These are phyloP conservation scores for Nesidiocoris tenuis DNA, from an alignment of 2,888 invertebrate species.

Conservation along the genomic window DNA sequence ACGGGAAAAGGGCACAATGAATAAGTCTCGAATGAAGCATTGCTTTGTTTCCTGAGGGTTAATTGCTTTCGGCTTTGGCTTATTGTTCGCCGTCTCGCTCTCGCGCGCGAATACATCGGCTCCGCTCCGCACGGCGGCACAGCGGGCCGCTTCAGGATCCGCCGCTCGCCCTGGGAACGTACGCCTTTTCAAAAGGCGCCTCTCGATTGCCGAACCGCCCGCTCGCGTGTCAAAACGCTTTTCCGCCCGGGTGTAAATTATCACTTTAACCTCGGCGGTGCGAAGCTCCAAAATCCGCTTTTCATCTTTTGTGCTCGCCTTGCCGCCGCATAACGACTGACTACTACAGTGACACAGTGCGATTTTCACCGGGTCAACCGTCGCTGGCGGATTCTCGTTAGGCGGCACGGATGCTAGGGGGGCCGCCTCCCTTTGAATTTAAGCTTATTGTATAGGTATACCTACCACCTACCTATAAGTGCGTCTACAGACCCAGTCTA, in stretches of 20 bases:
- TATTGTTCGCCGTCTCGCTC: conserved; percentile 26
- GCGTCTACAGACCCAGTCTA: too few relatives aligned
- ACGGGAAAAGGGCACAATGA: conserved; percentile 33
- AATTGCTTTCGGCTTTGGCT: conserved; percentile 39
- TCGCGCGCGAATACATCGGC: background rate
- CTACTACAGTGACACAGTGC: background rate
- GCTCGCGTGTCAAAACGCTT: conserved; percentile 34
- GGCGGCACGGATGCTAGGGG: background rate
- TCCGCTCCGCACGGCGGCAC: background rate
- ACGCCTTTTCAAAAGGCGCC: conserved; percentile 25
- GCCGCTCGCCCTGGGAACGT: background rate
- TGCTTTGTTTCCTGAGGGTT: conserved; percentile 40
- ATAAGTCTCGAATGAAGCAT: conserved; percentile 40
- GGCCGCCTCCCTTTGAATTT: background rate
- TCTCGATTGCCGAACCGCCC: conserved; percentile 28
- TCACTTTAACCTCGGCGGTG: conserved; percentile 19
- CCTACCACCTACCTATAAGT: too few relatives aligned
- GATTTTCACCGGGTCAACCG: background rate
- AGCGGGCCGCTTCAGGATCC: background rate
- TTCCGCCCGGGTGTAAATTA: conserved; percentile 29
- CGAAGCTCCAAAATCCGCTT: conserved; percentile 11
- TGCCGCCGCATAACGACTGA: background rate
- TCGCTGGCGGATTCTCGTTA: background rate
- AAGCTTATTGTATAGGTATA: background rate
- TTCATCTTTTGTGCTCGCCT: conserved; percentile 26